Evolutionary conservation across 2,797 vertebrate species (phyloP).

Genomic region (Eurystomus glaucurus): DNA sequence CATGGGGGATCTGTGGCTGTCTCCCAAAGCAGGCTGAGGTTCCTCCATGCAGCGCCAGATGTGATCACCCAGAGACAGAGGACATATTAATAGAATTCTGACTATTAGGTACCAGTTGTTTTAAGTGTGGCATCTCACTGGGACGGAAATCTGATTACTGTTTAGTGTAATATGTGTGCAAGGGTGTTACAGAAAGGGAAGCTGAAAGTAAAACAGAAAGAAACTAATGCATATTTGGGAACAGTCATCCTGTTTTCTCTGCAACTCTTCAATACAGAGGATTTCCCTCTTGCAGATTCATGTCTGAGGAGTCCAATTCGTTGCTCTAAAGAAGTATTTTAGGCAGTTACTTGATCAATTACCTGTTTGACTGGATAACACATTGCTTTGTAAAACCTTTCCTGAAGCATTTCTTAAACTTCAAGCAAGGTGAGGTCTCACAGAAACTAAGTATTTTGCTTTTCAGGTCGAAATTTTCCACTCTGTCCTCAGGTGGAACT

Average conservation of each 20-base stretch:
- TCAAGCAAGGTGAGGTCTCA: background rate
- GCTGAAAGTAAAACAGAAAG: background rate
- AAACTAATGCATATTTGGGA: background rate
- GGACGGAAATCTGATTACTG: background rate
- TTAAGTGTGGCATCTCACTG: rapidly evolving
- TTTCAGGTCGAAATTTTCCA: background rate
- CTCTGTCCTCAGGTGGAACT: background rate
- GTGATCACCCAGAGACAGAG: background rate
- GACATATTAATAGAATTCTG: background rate
- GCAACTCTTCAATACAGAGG: background rate
- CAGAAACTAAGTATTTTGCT: background rate
- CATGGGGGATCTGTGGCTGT: rapidly evolving
- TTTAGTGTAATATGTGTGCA: background rate
- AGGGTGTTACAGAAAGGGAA: background rate
- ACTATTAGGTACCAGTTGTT: rapidly evolving
- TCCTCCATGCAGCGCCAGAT: rapidly evolving
- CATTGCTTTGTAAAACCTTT: background rate
- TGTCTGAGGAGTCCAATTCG: background rate
- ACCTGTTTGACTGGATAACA: background rate
- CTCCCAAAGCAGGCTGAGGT: background rate
- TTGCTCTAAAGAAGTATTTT: background rate
- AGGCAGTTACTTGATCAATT: background rate
- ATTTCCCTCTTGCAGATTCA: background rate
- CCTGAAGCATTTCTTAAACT: background rate
- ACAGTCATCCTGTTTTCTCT: background rate